phyloP scores from a whole-genome alignment of 2,113 vertebrate genomes.

The Aegotheles bennettii region DNA sequence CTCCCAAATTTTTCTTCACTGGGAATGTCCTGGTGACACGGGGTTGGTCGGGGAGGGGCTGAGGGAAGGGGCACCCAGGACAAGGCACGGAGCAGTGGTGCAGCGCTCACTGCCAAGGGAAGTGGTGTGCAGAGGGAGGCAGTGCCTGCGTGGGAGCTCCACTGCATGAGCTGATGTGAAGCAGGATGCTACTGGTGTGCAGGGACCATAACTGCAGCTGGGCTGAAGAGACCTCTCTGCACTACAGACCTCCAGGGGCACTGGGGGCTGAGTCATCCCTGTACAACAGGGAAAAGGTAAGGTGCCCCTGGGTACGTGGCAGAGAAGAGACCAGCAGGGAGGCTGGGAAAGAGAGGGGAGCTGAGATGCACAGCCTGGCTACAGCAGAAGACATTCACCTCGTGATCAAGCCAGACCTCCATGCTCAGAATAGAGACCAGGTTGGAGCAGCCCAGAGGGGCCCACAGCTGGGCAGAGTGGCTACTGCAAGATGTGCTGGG shows the following conservation, averaged over 20 bases:
- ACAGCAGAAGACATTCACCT: neutral
- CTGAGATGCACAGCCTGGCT: neutral
- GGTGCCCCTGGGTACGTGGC: fast-evolving
- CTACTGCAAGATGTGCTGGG: neutral
- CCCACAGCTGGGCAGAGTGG: neutral
- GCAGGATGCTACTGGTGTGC: neutral
- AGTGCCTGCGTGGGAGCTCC: fast-evolving
- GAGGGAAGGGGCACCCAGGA: neutral
- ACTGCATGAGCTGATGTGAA: neutral
- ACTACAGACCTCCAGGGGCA: neutral
- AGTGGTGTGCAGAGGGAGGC: fast-evolving
- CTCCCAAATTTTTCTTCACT: neutral
- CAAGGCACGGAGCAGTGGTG: neutral
- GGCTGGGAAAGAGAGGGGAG: neutral
- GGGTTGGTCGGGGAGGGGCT: neutral
- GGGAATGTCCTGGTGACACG: neutral
- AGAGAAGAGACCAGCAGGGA: neutral
- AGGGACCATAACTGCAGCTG: neutral
- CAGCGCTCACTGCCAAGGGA: neutral
- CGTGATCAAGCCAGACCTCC: fast-evolving
- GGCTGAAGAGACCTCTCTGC: neutral
- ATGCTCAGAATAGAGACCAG: neutral
- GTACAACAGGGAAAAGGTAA: neutral
- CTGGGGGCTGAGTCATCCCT: neutral
- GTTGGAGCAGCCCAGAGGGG: neutral